Conservation (phyloP, 2,113 vertebrate genomes). For the Ameiurus melas region DNA sequence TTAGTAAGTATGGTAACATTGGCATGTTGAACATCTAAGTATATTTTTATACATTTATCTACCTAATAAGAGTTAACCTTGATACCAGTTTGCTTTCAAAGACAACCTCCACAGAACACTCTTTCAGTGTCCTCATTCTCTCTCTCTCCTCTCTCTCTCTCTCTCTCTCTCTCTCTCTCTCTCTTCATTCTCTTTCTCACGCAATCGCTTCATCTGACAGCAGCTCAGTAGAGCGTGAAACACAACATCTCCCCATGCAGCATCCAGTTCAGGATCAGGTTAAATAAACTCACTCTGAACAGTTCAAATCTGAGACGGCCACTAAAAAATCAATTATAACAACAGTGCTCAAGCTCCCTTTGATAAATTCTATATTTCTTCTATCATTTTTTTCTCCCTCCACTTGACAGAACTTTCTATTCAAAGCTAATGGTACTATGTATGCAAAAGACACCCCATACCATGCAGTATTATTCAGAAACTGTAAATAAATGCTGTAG, state of each 20-base stretch:
- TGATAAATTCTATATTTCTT: not conserved
- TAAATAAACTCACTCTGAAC: slow-evolving; percentile 32
- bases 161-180: slow-evolving; percentile 2
- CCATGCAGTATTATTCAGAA: not conserved
- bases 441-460: not conserved
- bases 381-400: not conserved
- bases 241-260: slow-evolving; percentile 29
- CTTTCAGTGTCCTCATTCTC: not conserved
- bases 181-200: slow-evolving; percentile 40
- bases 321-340: not conserved
- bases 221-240: slow-evolving; percentile 40
- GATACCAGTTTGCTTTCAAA: slow-evolving; percentile 42
- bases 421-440: not conserved
- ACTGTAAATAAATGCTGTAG: not conserved
- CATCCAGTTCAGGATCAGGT: slow-evolving; percentile 49
- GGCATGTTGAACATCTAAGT: slow-evolving; percentile 5
- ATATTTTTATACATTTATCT: slow-evolving; percentile 22
- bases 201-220: slow-evolving; percentile 39
- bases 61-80: slow-evolving; percentile 39
- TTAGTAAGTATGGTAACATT: not conserved
- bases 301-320: slow-evolving; percentile 32
- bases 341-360: not conserved
- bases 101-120: not conserved
- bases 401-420: not conserved
- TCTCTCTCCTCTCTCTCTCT: slow-evolving; percentile 12